Base-by-base conservation (phyloP, 2,888 invertebrate genomes). In the Agonopterix subpropinquella region DNA sequence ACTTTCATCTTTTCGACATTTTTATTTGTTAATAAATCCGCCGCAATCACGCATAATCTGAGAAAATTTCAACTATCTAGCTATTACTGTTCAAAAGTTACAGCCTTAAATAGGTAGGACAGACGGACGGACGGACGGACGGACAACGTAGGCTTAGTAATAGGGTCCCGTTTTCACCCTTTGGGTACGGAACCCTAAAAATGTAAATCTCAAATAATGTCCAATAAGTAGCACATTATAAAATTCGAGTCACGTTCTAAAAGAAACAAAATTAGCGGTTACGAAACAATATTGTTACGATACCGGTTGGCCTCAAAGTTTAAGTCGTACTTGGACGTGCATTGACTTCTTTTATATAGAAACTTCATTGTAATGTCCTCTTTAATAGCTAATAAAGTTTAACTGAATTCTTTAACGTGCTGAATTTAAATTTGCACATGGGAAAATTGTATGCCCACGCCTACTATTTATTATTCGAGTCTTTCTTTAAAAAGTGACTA, bases 291-390 rank as follows among this genome's bases (percentile, higher is more conserved):
- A 28, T 58, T 63, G 65, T 75, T 74, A 62, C 64, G 61, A 70
- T 65, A 75, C 56, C 47, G 52, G 59, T 54, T 65, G 75, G 65
- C 76, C 73, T 73, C 64, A 73, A 66, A 73, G 61, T 64, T 70
- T 65, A 56, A 52, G 47, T 47, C 45, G 36, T 45, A 47, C 35
- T 28, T 42, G 51, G 41, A 51, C 54, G 54, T 52, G 52, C 50
- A 48, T 51, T 52, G 49, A 53, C 50, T 55, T 52, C 44, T 51
- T 46, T 41, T 7, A 41, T 7, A 41, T 35, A 1, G 41, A 41
- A 18, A 46, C 11, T 11, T 28, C 11, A 46, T 35, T 41, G 44
- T 44, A 35, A 35, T 35, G 41, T 11, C 37, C 37, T 13, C 13
- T 45, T 36, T 10, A 13, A 11, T 8, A 37, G 35, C 36, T 45